A percentile compares a stretch with the other conserved stretches of the same genome.
Evolutionary conservation across 2,888 invertebrate species (phyloP).

Genomic region (Epinotia ramella): DNA sequence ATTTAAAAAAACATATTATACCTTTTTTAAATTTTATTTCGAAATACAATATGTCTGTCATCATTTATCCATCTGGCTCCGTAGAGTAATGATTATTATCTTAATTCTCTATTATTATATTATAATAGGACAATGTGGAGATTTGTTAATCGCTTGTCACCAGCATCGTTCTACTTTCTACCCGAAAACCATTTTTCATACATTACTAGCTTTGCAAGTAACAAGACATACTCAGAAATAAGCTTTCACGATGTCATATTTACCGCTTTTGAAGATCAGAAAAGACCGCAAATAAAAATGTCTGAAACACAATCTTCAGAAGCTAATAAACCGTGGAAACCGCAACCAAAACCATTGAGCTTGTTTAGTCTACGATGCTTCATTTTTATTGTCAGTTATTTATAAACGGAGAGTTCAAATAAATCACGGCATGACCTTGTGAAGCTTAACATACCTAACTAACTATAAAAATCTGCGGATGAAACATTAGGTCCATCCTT

Average conservation of each 20-base stretch:
- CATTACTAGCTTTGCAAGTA: neutral
- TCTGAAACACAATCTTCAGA: constrained; percentile 2
- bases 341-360: constrained; percentile 34
- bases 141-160: neutral
- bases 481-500: constrained; percentile 40
- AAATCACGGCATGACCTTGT: constrained; percentile 43
- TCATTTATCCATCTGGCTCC: too few species aligned
- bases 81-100: too few species aligned
- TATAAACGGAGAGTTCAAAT: constrained; percentile 58
- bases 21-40: too few species aligned
- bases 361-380: constrained; percentile 51
- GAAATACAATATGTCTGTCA: too few species aligned
- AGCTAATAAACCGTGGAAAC: constrained; percentile 30
- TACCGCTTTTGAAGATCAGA: neutral
- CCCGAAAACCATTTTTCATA: neutral
- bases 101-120: too few species aligned
- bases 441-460: constrained; percentile 28
- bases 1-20: too few species aligned
- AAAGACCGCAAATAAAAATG: constrained; percentile 4
- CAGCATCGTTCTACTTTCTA: neutral
- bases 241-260: neutral
- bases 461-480: constrained; percentile 41
- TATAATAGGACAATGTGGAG: too few species aligned
- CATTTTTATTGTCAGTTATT: constrained; percentile 62
- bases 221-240: neutral